A percentile compares a stretch with the other conserved stretches of the same genome.
Evolutionary conservation across 2,113 vertebrate species (phyloP).

Genomic region (Solea senegalensis): DNA sequence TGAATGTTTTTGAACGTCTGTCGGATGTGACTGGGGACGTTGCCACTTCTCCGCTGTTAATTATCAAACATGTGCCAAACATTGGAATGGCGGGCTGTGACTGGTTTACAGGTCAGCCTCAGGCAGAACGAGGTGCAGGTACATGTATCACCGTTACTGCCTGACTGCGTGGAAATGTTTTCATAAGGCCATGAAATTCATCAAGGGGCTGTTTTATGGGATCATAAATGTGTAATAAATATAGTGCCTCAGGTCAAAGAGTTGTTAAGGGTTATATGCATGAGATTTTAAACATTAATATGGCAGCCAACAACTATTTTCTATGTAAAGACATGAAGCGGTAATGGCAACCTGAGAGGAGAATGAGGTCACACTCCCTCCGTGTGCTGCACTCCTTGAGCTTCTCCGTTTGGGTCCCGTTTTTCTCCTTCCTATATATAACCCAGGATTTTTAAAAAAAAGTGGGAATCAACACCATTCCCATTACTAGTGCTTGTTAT

Average conservation of each 20-base stretch:
- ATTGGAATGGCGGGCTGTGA: conserved; percentile 28
- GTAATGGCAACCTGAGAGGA: neutral
- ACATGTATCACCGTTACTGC: conserved; percentile 53
- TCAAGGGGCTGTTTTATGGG: conserved; percentile 72
- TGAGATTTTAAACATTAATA: neutral
- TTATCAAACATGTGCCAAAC: conserved; percentile 10
- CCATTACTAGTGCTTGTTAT: no score
- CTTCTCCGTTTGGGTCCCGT: neutral
- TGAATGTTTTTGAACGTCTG: no score
- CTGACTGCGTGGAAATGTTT: conserved; percentile 73
- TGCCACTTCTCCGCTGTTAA: no score
- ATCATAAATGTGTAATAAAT: conserved; percentile 76
- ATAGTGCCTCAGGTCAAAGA: conserved; percentile 66
- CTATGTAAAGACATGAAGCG: neutral
- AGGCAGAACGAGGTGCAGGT: conserved; percentile 44
- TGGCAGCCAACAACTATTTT: neutral
- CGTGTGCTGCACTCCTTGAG: neutral
- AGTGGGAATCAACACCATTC: no score
- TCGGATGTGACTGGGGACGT: no score
- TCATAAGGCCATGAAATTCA: conserved; percentile 78
- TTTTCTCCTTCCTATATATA: no score
- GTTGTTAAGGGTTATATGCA: conserved; percentile 33
- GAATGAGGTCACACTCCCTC: neutral
- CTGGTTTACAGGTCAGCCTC: conserved; percentile 53
- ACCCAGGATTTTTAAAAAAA: no score